phyloP scores from a whole-genome alignment of 2,888 invertebrate genomes.

The Polia nebulosa region DNA sequence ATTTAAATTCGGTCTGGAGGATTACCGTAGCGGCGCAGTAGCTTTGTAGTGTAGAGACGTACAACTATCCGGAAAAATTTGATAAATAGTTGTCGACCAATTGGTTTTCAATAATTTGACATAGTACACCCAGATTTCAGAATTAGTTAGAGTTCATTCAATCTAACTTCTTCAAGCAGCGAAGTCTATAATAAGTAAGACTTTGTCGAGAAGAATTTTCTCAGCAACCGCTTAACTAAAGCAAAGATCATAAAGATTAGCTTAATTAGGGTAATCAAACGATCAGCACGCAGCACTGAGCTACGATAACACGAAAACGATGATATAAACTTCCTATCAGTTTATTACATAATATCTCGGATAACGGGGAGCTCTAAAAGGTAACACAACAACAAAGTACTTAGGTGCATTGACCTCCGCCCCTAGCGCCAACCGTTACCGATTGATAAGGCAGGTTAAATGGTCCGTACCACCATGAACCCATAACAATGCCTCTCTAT shows the following conservation, averaged over 20 bases:
- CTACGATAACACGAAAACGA: conserved; percentile 45
- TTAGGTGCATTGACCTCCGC: conserved; percentile 83
- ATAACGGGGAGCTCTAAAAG: conserved; percentile 64
- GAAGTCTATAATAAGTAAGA: background rate
- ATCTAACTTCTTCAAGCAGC: background rate
- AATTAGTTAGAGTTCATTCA: background rate
- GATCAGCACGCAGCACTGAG: conserved; percentile 41
- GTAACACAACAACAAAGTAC: conserved; percentile 70
- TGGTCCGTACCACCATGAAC: conserved; percentile 81
- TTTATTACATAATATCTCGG: conserved; percentile 64
- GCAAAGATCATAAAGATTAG: conserved; percentile 56
- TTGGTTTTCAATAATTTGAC: background rate
- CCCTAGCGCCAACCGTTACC: conserved; percentile 76
- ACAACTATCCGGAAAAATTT: background rate
- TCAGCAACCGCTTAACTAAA: conserved; percentile 26
- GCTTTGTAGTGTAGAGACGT: background rate
- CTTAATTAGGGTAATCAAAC: conserved; percentile 58
- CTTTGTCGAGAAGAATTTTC: conserved; percentile 32
- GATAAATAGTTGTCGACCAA: background rate
- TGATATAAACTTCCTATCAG: conserved; percentile 62
- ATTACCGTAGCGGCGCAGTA: background rate
- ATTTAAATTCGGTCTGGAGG: no score
- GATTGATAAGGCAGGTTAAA: conserved; percentile 87
- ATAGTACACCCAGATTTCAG: background rate
- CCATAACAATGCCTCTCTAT: conserved; percentile 82